Evolutionary conservation across 2,113 vertebrate species (phyloP).

Genomic region (Lycaon pictus): DNA sequence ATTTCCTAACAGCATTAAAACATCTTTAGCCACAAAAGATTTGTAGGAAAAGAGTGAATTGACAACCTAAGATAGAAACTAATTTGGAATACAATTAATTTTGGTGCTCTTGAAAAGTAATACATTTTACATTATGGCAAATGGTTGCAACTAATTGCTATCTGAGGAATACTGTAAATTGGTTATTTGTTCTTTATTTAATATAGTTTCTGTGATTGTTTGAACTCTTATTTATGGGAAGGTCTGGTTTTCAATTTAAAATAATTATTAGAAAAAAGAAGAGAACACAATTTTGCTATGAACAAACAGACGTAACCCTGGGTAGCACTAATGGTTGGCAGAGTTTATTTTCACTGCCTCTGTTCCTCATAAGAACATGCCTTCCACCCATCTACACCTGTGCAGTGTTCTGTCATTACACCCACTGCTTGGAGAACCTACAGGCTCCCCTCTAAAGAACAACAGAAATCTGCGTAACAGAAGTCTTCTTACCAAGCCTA

Average conservation of each 20-base stretch:
- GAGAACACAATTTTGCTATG: not conserved
- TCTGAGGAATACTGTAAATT: conserved; percentile 51
- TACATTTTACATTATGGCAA: conserved; percentile 59
- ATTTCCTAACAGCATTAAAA: conserved; percentile 48
- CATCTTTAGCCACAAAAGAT: conserved; percentile 49
- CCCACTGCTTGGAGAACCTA: not conserved
- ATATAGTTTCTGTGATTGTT: conserved; percentile 32
- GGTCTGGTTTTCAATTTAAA: conserved; percentile 48
- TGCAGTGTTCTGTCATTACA: not conserved
- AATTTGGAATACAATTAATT: conserved; percentile 72
- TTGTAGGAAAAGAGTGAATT: conserved; percentile 48
- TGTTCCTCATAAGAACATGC: accelerated
- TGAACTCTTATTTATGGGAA: conserved; percentile 53
- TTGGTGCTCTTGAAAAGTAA: conserved; percentile 54
- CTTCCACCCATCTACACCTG: not conserved
- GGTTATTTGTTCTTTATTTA: conserved; percentile 67
- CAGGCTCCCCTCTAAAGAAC: not conserved
- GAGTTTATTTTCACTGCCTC: not conserved
- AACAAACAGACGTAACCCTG: not conserved
- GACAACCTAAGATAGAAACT: conserved; percentile 60
- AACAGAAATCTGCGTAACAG: not conserved
- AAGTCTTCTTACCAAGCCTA: not conserved
- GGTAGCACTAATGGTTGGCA: accelerated
- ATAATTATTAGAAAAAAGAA: conserved; percentile 44
- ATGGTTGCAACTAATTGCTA: conserved; percentile 47